Evolutionary conservation across 2,888 invertebrate genomes (phyloP).

Genomic region (Arctia plantaginis): DNA sequence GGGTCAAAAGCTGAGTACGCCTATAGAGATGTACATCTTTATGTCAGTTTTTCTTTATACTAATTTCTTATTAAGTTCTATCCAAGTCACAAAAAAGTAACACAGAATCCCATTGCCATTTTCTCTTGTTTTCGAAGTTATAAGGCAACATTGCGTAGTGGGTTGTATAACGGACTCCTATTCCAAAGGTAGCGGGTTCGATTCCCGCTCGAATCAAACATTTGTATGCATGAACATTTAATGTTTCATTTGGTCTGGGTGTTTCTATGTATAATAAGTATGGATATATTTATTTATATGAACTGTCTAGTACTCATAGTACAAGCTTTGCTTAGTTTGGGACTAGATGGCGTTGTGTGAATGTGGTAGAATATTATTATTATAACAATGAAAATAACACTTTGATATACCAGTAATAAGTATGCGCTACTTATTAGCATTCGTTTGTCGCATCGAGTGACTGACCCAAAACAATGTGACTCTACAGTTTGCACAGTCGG

Average conservation of each 20-base stretch:
- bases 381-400: background rate
- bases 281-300: too few relatives aligned
- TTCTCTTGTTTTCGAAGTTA: background rate
- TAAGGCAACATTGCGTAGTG: too few relatives aligned
- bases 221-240: too few relatives aligned
- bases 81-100: background rate
- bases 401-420: background rate
- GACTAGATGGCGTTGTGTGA: too few relatives aligned
- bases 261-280: too few relatives aligned
- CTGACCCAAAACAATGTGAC: conserved; percentile 61
- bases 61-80: background rate
- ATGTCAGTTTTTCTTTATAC: background rate
- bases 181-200: too few relatives aligned
- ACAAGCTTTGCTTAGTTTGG: too few relatives aligned
- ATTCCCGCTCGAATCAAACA: too few relatives aligned
- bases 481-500: conserved; percentile 52
- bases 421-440: conserved; percentile 32
- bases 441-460: conserved; percentile 37
- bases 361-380: too few relatives aligned
- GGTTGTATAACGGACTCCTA: too few relatives aligned
- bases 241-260: too few relatives aligned
- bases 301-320: too few relatives aligned
- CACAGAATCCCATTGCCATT: background rate
- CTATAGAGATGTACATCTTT: background rate
- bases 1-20: background rate